phyloP scores from a whole-genome alignment of 2,797 vertebrate genomes.

The Pteronotus mesoamericanus region DNA sequence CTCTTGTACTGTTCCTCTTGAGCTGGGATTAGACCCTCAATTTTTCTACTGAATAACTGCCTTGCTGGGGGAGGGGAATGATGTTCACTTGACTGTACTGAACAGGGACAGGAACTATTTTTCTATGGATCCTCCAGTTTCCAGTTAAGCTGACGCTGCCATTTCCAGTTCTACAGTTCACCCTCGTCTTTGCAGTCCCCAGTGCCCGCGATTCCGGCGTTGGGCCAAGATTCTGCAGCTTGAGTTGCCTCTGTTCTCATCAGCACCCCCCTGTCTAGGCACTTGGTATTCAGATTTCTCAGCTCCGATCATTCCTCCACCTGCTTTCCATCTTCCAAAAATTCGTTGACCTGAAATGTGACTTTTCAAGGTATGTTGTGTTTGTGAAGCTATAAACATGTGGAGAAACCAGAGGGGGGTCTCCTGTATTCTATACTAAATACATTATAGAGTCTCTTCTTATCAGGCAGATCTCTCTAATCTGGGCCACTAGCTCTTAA shows the following conservation, averaged over 20 bases:
- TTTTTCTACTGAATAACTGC: not conserved
- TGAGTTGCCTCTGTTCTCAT: not conserved
- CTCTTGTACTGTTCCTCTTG: not conserved
- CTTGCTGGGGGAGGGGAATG: not conserved
- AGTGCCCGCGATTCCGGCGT: not conserved
- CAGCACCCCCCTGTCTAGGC: slow-evolving; percentile 12
- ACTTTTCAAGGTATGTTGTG: not conserved
- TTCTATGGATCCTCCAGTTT: not conserved
- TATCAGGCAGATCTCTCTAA: not conserved
- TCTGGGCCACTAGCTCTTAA: not conserved
- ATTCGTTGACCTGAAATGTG: not conserved
- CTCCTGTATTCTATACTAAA: not conserved
- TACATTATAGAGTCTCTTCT: not conserved
- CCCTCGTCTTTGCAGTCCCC: not conserved
- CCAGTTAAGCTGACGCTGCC: not conserved
- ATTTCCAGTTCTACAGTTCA: not conserved
- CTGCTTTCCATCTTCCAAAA: slow-evolving; percentile 39
- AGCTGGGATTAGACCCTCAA: not conserved
- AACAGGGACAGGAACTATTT: not conserved
- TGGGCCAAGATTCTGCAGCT: slow-evolving; percentile 42
- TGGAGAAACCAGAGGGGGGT: not conserved
- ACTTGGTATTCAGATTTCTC: slow-evolving; percentile 42
- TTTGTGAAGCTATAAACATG: not conserved
- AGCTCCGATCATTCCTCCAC: not conserved
- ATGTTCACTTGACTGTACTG: not conserved